Evolutionary conservation across 2,797 vertebrate genomes (phyloP).

Genomic region (Arctocebus calabarensis): DNA sequence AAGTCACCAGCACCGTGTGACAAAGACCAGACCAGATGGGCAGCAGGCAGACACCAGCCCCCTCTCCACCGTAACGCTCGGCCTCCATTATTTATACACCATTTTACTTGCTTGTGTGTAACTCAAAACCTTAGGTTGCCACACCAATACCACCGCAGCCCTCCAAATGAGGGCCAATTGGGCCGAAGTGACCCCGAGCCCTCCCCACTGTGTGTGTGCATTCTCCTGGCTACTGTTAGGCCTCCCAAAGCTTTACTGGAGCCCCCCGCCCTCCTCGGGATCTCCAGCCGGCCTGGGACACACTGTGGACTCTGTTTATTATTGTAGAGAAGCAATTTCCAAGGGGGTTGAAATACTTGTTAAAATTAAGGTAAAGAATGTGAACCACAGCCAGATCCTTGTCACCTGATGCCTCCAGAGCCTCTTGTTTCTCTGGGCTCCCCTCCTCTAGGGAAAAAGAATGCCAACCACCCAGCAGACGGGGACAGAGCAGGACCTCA

Average conservation of each 20-base stretch:
- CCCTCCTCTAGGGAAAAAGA: constrained; percentile 2
- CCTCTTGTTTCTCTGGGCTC: constrained; percentile 79
- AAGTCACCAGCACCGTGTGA: constrained; percentile 78
- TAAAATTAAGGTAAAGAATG: constrained; percentile 86
- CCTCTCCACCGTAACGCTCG: constrained; percentile 76
- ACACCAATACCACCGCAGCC: constrained; percentile 28
- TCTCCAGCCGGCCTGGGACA: constrained; percentile 69
- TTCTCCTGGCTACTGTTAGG: constrained; percentile 79
- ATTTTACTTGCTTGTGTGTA: constrained; percentile 84
- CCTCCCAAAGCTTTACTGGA: background rate
- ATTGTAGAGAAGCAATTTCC: constrained; percentile 85
- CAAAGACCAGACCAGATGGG: constrained; percentile 78
- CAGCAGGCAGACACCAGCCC: constrained; percentile 72
- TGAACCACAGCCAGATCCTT: constrained; percentile 83
- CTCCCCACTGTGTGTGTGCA: background rate
- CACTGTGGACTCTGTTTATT: constrained; percentile 86
- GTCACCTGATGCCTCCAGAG: constrained; percentile 86
- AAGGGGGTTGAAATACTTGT: constrained; percentile 82
- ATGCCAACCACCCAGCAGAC: accelerated
- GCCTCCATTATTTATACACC: constrained; percentile 81
- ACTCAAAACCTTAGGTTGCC: constrained; percentile 82
- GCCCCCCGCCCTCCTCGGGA: background rate
- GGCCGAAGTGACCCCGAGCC: constrained; percentile 37
- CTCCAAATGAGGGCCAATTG: constrained; percentile 59
- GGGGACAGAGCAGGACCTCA: accelerated